phyloP scores from a whole-genome alignment of 92 coral and sea anemone genomes.

The Meandrina meandrites region DNA sequence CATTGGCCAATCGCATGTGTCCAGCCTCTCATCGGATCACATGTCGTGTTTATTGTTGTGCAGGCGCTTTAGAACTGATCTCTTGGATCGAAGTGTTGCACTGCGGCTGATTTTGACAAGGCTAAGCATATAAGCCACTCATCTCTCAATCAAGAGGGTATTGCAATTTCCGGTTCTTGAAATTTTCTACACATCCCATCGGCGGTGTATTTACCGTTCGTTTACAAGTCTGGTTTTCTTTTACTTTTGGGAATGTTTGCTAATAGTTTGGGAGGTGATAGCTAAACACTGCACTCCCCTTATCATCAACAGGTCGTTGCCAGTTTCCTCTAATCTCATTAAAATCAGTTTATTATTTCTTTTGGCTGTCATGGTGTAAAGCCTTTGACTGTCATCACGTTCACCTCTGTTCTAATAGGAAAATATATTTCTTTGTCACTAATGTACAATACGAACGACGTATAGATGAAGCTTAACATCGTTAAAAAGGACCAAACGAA shows the following conservation, averaged over 20 bases:
- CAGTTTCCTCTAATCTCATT: constrained; percentile 43
- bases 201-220: constrained; percentile 17
- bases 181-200: constrained; percentile 29
- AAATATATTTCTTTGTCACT: constrained; percentile 36
- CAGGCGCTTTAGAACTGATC: constrained; percentile 10
- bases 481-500: constrained; percentile 21
- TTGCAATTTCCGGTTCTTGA: constrained; percentile 54
- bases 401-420: constrained; percentile 15
- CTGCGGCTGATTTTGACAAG: constrained; percentile 22
- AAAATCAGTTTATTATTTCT: constrained; percentile 53
- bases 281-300: constrained; percentile 41
- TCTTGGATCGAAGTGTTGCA: background rate
- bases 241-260: constrained; percentile 31
- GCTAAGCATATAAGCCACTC: constrained; percentile 44
- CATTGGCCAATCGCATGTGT: constrained; percentile 37
- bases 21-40: constrained; percentile 36
- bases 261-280: constrained; percentile 54
- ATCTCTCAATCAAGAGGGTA: constrained; percentile 16
- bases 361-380: constrained; percentile 30
- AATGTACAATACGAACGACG: constrained; percentile 21
- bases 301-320: constrained; percentile 55
- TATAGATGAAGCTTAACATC: constrained; percentile 10
- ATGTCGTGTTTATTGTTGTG: constrained; percentile 46
- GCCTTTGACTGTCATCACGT: constrained; percentile 40
- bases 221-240: constrained; percentile 9